Conservation (phyloP, 2,888 invertebrate genomes). For the Pseudococcus viburni region DNA sequence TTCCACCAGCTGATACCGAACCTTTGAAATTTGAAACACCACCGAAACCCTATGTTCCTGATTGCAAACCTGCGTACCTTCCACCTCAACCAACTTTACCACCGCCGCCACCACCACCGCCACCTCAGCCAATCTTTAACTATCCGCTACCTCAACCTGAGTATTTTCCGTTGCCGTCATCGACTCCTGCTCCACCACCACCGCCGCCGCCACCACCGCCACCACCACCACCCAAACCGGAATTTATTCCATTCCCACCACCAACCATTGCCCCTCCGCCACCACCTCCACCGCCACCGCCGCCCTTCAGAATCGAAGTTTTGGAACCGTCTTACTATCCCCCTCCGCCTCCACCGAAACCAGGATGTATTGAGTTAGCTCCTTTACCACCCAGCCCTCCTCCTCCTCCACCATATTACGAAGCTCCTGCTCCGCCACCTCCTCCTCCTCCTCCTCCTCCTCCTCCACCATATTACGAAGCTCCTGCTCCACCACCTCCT, state of each 20-base stretch:
- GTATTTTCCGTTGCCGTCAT: background rate
- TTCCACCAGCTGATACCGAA: background rate
- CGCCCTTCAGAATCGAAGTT: slow-evolving; percentile 15
- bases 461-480: slow-evolving; percentile 2
- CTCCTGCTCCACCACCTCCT: background rate
- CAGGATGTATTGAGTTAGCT: background rate
- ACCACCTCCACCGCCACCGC: background rate
- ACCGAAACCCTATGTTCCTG: background rate
- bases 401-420: background rate
- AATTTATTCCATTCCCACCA: background rate
- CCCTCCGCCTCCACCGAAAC: background rate
- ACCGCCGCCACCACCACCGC: background rate
- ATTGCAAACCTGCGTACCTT: background rate
- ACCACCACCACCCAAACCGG: background rate
- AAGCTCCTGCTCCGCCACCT: background rate
- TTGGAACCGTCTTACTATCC: background rate
- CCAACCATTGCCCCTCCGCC: background rate
- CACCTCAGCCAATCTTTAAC: background rate
- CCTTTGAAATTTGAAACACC: background rate
- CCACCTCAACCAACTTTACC: background rate
- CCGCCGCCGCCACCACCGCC: background rate
- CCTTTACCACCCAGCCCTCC: background rate
- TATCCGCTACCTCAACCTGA: background rate
- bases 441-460: background rate
- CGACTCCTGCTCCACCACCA: slow-evolving; percentile 6